A percentile compares a stretch with the other conserved stretches of the same genome.
phyloP scores from a whole-genome alignment of 2,113 vertebrate species.

The Phylloscopus trochiloides region DNA sequence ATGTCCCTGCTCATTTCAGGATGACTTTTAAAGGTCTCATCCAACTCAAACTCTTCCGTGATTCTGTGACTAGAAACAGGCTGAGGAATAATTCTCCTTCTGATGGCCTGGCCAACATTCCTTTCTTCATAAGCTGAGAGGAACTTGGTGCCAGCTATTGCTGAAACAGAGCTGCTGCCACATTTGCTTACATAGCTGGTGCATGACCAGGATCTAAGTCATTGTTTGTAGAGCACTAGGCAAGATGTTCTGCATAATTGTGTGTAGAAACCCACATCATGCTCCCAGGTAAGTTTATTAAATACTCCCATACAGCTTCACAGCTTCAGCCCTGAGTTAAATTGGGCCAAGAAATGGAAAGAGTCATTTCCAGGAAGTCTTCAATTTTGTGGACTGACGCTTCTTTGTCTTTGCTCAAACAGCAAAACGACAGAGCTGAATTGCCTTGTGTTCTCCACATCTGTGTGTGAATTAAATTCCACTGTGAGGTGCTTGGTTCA shows the following conservation, averaged over 20 bases:
- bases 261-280: not conserved
- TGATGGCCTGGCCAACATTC: not conserved
- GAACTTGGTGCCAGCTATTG: not conserved
- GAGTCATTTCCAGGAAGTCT: not conserved
- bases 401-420: not conserved
- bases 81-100: not conserved
- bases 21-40: not conserved
- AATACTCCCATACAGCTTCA: not conserved
- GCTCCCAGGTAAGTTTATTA: not conserved
- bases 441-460: not conserved
- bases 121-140: not conserved
- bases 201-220: not conserved
- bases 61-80: not conserved
- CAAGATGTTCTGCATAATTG: not conserved
- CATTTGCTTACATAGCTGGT: constrained; percentile 30
- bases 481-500: not conserved
- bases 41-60: not conserved
- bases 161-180: not conserved
- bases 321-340: not conserved
- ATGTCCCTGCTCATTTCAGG: not conserved
- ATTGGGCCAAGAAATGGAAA: not conserved
- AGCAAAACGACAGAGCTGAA: not conserved
- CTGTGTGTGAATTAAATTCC: not conserved
- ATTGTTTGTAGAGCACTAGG: not conserved
- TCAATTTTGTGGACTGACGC: not conserved